Conservation (phyloP, 2,113 vertebrate genomes). For the rat (Rattus norvegicus) region DNA sequence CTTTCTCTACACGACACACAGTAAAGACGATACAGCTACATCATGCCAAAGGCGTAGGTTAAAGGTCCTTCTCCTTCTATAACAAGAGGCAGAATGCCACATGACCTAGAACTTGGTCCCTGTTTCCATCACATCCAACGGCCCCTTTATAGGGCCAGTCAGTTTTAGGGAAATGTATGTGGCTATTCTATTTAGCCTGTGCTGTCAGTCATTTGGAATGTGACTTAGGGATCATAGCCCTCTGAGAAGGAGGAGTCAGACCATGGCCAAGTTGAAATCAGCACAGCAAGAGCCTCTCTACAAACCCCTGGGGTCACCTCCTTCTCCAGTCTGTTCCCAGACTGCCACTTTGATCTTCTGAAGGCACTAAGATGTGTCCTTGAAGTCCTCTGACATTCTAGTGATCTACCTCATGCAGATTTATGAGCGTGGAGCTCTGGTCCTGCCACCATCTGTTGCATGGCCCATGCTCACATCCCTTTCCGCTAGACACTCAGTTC, state of each 20-base stretch:
- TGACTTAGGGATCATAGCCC: neutral
- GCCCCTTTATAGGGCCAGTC: neutral
- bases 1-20: neutral
- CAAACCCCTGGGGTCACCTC: neutral
- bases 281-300: neutral
- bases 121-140: neutral
- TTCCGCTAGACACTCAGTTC: neutral
- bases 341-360: constrained; percentile 61
- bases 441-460: neutral
- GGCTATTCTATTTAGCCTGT: neutral
- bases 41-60: neutral
- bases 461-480: neutral
- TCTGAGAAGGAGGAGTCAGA: constrained; percentile 33
- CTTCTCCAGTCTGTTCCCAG: neutral
- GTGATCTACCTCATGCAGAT: constrained; percentile 42
- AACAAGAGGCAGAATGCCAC: neutral
- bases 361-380: neutral
- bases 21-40: neutral
- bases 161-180: neutral
- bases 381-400: constrained; percentile 52
- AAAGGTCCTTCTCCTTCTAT: neutral
- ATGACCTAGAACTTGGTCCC: neutral
- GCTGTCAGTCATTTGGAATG: neutral
- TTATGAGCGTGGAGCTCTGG: constrained; percentile 12
- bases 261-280: constrained; percentile 6